Conservation (phyloP, 1,140 invertebrate species). For the Heterodera schachtii region DNA sequence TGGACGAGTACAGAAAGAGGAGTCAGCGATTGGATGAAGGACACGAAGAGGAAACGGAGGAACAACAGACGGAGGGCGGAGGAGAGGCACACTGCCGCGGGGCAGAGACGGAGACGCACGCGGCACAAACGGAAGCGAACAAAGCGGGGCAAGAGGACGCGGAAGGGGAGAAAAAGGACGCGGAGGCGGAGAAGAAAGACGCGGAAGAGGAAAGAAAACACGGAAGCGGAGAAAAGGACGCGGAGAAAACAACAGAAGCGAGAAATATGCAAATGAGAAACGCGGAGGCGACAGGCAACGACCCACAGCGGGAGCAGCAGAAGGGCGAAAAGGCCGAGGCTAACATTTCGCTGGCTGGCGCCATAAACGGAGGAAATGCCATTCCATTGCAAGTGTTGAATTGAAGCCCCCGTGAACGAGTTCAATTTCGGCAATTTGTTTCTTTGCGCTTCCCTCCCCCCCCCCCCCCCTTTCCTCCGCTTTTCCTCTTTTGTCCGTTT, state of each 20-base stretch:
- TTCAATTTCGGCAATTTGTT: no score
- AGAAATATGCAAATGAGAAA: not conserved
- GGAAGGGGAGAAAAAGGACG: not conserved
- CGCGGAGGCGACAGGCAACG: not conserved
- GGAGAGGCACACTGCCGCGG: not conserved
- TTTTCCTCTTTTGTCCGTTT: no score
- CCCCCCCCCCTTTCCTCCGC: not conserved
- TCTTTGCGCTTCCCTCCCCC: not conserved
- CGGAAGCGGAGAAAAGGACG: no score
- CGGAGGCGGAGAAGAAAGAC: not conserved
- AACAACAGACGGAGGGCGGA: not conserved
- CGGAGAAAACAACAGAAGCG: not conserved
- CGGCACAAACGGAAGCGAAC: not conserved
- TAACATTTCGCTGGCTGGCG: not conserved
- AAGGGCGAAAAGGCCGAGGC: no score
- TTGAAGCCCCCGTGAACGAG: not conserved
- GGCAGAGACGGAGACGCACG: not conserved
- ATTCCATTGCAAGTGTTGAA: not conserved
- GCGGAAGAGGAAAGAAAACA: not conserved
- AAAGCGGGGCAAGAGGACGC: not conserved
- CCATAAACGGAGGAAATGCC: not conserved
- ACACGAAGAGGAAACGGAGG: slow-evolving; percentile 19
- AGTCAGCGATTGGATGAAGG: slow-evolving; percentile 9
- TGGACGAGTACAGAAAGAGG: slow-evolving; percentile 45
- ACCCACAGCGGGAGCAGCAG: not conserved